Base-by-base conservation (phyloP, 2,113 vertebrate genomes). In the Odobenus rosmarus region DNA sequence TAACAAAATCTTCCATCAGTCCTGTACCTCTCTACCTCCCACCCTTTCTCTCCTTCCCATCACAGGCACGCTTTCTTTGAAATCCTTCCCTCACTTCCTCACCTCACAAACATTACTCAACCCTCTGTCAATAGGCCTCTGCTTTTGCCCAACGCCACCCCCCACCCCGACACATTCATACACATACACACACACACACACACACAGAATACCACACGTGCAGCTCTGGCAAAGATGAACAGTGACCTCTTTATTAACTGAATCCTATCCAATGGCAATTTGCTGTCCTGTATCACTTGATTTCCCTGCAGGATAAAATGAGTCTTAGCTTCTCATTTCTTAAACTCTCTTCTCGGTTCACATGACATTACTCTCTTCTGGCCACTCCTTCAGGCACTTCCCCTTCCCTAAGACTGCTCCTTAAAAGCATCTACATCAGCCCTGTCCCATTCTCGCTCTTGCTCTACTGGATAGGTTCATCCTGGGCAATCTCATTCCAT, bases 91-190 rank as follows among this genome's bases (percentile, higher is more conserved):
- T 81, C 7, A 42, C 46, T 8, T 92, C 67, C 76, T 86, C 33
- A 46, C 42, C 53, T 83, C 33, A 57, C 21, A 4, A 74, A 69
- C 53, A 72, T 74, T 59, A 67, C 46, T 72, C 82, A 51, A 11
- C 28, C 67, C 42, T 86, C 28, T 31, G 86, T 26, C 49, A 59
- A n/a, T 59, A 71, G 61, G 8, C 64, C 55, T 81, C 28, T 64
- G 64, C 71, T 26, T 74, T 72, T 39, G 24, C 24, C 71, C 6
- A 14, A 7, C 31, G 4, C 7, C 14, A 5, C 9, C 71, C 13
- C 5, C 18, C 7, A 7, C 46, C 26, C 9, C 8, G 2, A 8
- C 1, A 18, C 5, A 2, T 53, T 28, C 15, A 18, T 4, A 2
- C 62, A n/a, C 15, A 51, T 3, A 51, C 51, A 14, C 51, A 14